A percentile compares a stretch with the other conserved stretches of the same genome.
Conservation (phyloP, 2,888 invertebrate species). For the Cerastis leucographa region DNA sequence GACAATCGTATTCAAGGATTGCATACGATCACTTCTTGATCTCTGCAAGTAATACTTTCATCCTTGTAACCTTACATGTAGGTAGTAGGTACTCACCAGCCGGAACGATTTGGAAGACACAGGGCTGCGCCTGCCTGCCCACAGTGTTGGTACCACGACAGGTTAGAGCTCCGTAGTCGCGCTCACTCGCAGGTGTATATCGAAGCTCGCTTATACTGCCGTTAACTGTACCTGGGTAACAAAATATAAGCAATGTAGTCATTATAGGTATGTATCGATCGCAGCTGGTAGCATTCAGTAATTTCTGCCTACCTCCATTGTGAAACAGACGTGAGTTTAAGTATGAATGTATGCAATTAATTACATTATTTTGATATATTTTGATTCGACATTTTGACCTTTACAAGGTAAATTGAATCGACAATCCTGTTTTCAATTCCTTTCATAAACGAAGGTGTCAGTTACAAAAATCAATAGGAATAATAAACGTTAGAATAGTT, state of each 20-base stretch:
- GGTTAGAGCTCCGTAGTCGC: conserved; percentile 96
- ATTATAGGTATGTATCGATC: neutral
- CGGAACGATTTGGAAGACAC: conserved; percentile 96
- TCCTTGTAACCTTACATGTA: neutral
- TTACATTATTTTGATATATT: neutral
- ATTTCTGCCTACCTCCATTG: neutral
- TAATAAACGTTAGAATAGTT: neutral
- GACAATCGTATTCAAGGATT: neutral
- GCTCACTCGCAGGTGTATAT: conserved; percentile 96
- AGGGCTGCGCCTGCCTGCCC: conserved; percentile 95
- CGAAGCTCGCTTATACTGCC: conserved; percentile 94
- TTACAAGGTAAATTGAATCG: neutral
- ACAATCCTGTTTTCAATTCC: neutral
- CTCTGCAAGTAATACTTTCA: neutral
- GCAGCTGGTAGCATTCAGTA: neutral
- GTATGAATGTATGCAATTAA: no score
- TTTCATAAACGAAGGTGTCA: neutral
- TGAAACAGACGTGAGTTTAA: no score
- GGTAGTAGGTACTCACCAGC: conserved; percentile 91
- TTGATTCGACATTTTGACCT: neutral
- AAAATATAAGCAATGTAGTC: neutral
- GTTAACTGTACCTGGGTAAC: conserved; percentile 81
- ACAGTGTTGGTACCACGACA: conserved; percentile 96
- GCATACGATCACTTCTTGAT: no score
- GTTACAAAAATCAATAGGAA: neutral